A percentile compares a stretch with the other conserved stretches of the same genome.
These are phyloP conservation scores for Lates calcarifer DNA, from an alignment of 2,113 vertebrate genomes.

Conservation along the genomic window DNA sequence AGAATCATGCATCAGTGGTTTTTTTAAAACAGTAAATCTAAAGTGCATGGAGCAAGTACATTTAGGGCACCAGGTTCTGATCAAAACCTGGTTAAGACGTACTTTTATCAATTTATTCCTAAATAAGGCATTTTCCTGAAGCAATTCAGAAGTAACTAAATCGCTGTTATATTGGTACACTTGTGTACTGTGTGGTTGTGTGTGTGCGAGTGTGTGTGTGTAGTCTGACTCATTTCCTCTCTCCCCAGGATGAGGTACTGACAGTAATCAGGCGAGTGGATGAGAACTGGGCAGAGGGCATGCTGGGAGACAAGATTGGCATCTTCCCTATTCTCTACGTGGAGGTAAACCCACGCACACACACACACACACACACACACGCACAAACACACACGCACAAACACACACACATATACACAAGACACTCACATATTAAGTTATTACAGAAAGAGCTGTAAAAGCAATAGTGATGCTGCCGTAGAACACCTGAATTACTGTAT, in stretches of 20 bases:
- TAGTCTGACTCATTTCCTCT: conserved; percentile 67
- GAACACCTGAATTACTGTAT: background rate
- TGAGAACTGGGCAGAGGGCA: conserved; percentile 99
- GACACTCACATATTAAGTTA: background rate
- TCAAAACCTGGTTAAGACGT: background rate
- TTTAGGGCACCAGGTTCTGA: too few species aligned
- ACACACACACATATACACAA: background rate
- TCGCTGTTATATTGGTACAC: background rate
- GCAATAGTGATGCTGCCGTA: conserved; percentile 4
- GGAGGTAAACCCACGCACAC: conserved; percentile 88
- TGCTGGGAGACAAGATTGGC: conserved; percentile 98
- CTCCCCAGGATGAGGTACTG: conserved; percentile 93
- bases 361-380: conserved; percentile 23
- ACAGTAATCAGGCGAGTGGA: conserved; percentile 98
- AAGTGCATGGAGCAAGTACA: too few species aligned
- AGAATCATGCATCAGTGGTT: background rate
- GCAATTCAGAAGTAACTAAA: background rate
- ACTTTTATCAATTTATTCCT: background rate
- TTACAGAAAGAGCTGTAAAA: conserved; percentile 25
- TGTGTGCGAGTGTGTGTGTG: conserved; percentile 46
- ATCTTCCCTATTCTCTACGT: conserved; percentile 98
- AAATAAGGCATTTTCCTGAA: background rate
- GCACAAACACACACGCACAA: background rate
- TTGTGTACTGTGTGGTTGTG: conserved; percentile 26
- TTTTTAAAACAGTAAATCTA: too few species aligned